phyloP scores from a whole-genome alignment of 2,797 vertebrate genomes.

The Protosalanx chinensis region DNA sequence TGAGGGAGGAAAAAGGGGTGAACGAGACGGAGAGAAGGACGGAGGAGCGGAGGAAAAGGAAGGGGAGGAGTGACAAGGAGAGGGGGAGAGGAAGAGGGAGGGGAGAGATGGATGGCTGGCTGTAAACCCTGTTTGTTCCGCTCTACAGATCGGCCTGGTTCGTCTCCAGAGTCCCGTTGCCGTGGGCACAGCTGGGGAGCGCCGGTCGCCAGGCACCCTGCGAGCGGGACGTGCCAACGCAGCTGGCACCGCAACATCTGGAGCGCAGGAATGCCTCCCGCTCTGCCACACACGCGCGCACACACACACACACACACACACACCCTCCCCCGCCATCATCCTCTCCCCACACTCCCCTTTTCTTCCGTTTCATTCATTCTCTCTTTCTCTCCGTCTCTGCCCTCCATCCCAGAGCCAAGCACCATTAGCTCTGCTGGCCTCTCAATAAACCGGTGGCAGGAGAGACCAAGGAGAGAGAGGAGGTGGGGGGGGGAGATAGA shows the following conservation, averaged over 20 bases:
- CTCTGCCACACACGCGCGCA: conserved; percentile 7
- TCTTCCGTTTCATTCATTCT: conserved; percentile 14
- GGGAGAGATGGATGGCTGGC: conserved; percentile 56
- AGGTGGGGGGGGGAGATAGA: no score
- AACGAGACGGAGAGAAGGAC: conserved; percentile 5
- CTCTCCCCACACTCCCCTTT: conserved; percentile 7
- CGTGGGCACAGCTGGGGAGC: conserved; percentile 57
- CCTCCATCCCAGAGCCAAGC: conserved; percentile 47
- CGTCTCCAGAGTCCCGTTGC: conserved; percentile 16
- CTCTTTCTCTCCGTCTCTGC: conserved; percentile 29
- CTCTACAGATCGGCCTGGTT: conserved; percentile 60
- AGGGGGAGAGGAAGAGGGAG: conserved; percentile 2
- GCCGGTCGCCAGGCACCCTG: conserved; percentile 53
- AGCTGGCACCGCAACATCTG: conserved; percentile 73
- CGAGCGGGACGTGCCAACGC: conserved; percentile 56
- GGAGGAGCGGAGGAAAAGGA: not conserved
- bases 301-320: not conserved
- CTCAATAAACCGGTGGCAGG: conserved; percentile 48
- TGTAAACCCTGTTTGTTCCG: conserved; percentile 70
- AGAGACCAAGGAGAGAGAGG: conserved; percentile 32
- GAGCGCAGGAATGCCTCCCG: conserved; percentile 43
- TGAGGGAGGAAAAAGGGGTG: no score
- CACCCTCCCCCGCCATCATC: conserved; percentile 1
- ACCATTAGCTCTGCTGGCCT: conserved; percentile 49
- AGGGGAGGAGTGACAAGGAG: no score